Percentiles rank a stretch among this genome's conserved stretches.
Evolutionary conservation across 2,888 invertebrate genomes (phyloP).

Genomic region (Rhaphigaster nebulosa): DNA sequence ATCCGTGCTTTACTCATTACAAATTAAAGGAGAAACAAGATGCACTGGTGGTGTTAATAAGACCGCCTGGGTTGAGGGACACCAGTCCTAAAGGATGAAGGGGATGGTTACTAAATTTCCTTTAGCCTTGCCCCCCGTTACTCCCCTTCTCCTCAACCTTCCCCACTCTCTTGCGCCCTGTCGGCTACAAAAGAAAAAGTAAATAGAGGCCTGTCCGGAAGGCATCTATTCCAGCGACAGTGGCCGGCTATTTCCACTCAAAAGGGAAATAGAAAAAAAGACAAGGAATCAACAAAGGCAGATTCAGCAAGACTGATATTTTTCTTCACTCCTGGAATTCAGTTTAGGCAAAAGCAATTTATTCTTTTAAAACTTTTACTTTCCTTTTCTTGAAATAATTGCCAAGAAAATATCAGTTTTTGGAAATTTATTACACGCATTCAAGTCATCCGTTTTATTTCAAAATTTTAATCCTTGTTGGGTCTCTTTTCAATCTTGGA

Average conservation of each 20-base stretch:
- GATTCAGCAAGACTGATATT: background rate
- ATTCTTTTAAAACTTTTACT: background rate
- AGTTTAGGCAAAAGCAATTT: background rate
- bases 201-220: constrained; percentile 26
- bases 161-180: background rate
- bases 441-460: background rate
- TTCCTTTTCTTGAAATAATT: background rate
- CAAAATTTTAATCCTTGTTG: background rate
- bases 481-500: background rate
- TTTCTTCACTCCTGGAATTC: background rate
- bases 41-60: background rate
- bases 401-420: background rate
- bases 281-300: constrained; percentile 19
- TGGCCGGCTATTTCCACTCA: constrained; percentile 17
- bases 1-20: background rate
- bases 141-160: background rate
- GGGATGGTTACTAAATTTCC: constrained; percentile 25
- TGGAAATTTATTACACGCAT: background rate
- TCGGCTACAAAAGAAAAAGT: constrained; percentile 8
- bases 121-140: background rate
- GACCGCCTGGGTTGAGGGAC: background rate
- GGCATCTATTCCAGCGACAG: constrained; percentile 17
- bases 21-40: background rate
- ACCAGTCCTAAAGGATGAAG: background rate
- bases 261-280: constrained; percentile 17